Evolutionary conservation across 2,797 vertebrate species (phyloP).

Genomic region (Onychomys torridus): DNA sequence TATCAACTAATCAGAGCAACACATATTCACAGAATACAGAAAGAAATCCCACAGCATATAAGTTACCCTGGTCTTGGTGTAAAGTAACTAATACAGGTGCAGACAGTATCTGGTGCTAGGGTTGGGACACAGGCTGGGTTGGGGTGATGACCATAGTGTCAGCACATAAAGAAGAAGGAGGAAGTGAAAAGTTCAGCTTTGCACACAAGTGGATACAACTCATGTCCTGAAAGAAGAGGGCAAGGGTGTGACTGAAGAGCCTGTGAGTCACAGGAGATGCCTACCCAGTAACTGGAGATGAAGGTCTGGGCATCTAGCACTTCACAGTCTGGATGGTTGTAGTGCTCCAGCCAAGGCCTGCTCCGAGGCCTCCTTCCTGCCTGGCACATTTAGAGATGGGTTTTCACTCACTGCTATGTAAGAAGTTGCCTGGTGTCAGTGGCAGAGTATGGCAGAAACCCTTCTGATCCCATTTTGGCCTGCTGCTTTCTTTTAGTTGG

Average conservation of each 20-base stretch:
- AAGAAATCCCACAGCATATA: too few species aligned
- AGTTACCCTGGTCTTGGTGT: background rate
- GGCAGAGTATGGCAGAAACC: background rate
- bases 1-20: too few species aligned
- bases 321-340: background rate
- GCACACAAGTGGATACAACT: background rate
- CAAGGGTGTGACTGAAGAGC: background rate
- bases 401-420: background rate
- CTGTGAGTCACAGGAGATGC: rapidly evolving
- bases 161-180: background rate
- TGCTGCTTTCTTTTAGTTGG: background rate
- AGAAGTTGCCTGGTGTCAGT: background rate
- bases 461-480: background rate
- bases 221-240: background rate
- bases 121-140: background rate
- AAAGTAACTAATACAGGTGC: background rate
- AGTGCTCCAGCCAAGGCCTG: background rate
- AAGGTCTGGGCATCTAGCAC: too few species aligned
- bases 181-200: background rate
- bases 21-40: too few species aligned
- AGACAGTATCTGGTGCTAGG: background rate
- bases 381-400: background rate
- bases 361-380: background rate
- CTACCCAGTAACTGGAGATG: too few species aligned
- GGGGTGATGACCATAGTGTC: background rate